Base-by-base conservation (phyloP, 1,140 invertebrate genomes). In the Plutomurus gul region DNA sequence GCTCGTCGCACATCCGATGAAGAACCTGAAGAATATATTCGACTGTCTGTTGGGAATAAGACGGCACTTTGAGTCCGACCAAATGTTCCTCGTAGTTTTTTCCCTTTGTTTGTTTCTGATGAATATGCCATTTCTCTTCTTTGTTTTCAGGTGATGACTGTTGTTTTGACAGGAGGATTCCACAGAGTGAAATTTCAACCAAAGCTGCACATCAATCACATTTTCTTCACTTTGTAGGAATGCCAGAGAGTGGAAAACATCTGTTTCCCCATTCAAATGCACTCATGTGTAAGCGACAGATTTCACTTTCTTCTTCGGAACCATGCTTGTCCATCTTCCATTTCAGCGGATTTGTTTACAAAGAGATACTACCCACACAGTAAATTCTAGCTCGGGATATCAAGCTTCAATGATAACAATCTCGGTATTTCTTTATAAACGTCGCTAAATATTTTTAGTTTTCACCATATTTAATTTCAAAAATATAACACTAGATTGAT, bases 21-120 rank as follows among this genome's bases (percentile, higher is more conserved):
- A 27, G 39, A 40, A n/a, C 36, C 22, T 13, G 70, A 40, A 39
- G 70, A 72, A 27, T 30, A 27, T 3, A 37, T 72, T 72, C 70
- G 25, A 30, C 36, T 72, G 39, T 72, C 70, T 43, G 40, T 72
- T 72, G 70, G 40, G 4, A 72, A 27, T n/a, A 72, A 43, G 39
- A 40, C 40, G 18, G 2, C 36, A 10, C 37, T 72, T 72, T 40
- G 70, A 39, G 7, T 27, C 11, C 18, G 18, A 4, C 70, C 70
- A 37, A 72, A 72, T 72, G 70, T 72, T 43, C 70, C 70, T 6
- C 40, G 36, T 11, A 72, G 70, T 72, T 72, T 72, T 43, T 72
- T 72, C 70, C 18, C 36, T 43, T 72, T 43, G 2, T 40, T 72
- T 27, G 39, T 40, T 8, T 72, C 40, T 8, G 70, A 40, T 10